Evolutionary conservation across 2,113 vertebrate genomes (phyloP), one percentile per base, ranked within the genome.

Genomic region (Hemiprocne comata): DNA sequence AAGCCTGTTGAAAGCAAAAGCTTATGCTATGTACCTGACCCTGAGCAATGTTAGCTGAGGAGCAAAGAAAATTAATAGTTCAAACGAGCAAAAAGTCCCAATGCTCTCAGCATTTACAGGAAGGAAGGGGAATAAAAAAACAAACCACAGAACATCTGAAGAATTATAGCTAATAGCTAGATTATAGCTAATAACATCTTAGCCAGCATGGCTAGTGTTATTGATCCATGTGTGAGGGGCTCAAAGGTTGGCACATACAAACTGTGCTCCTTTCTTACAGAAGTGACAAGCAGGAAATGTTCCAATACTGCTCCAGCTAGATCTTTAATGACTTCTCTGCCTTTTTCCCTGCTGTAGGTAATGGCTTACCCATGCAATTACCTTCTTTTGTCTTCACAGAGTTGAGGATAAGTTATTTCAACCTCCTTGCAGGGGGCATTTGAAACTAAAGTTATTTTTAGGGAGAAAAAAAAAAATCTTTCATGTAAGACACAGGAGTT

Each of bases 381-480:
- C 95, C 77, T 97, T 91, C 93, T 97, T 98, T 98, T 98, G 95
- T 98, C 97, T 98, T 98, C 97, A 88, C 75, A 87, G 92, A 82
- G 65, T 58, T 94, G 93, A 95, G 76, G 96, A 98, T 97, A 97
- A 98, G 98, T 98, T 96, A 98, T 98, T 97, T 96, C 97, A 96
- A 96, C 93, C 82, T 96, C 96, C 97, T 97, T 97, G 92, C 86
- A 95, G 96, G 98, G 95, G 96, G 88, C 86, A 97, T 97, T 97
- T 95, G 96, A 97, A 98, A 97, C 93, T 10, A 17, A 96, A 97
- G 96, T 96, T 98, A 98, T 98, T 98, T 98, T 98, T 98, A 96
- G 96, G 92, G 76, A 94, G 86, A 98, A 97, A 97, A 95, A 97
- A 95, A 42, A 42, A 65, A 77, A 93, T 96, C 96, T 98, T 97